Evolutionary conservation across 2,113 vertebrate genomes (phyloP).

Genomic region (Ailuropoda melanoleuca): DNA sequence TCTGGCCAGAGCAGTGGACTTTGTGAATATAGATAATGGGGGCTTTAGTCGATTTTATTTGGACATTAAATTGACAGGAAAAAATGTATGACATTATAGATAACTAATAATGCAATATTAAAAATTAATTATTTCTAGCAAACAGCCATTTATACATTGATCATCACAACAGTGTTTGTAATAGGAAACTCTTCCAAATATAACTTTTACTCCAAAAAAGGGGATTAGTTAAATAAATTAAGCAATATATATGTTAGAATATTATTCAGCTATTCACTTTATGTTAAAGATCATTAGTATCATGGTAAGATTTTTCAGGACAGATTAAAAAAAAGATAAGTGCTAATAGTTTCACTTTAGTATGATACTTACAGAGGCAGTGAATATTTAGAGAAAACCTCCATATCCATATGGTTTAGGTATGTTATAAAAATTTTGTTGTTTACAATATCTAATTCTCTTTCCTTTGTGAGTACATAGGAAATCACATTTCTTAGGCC

Average conservation of each 20-base stretch:
- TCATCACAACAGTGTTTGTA: neutral
- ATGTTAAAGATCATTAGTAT: neutral
- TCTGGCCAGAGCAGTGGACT: neutral
- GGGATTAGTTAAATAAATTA: neutral
- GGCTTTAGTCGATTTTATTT: neutral
- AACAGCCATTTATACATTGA: neutral
- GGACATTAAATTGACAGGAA: neutral
- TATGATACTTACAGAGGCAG: rapidly evolving
- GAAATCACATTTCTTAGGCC: neutral
- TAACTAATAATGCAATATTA: neutral
- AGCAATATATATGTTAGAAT: neutral
- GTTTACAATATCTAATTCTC: neutral
- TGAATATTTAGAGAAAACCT: neutral
- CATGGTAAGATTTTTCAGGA: neutral
- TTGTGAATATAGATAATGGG: neutral
- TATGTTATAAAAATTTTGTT: neutral
- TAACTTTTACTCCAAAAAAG: neutral
- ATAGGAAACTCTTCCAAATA: neutral
- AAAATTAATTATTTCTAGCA: neutral
- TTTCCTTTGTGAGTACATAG: neutral
- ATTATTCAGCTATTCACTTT: neutral
- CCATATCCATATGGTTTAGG: neutral
- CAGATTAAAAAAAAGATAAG: neutral
- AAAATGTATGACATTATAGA: neutral
- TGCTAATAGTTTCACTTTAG: neutral